Evolutionary conservation across 2,113 vertebrate species (phyloP).

Genomic region (Propithecus coquereli): DNA sequence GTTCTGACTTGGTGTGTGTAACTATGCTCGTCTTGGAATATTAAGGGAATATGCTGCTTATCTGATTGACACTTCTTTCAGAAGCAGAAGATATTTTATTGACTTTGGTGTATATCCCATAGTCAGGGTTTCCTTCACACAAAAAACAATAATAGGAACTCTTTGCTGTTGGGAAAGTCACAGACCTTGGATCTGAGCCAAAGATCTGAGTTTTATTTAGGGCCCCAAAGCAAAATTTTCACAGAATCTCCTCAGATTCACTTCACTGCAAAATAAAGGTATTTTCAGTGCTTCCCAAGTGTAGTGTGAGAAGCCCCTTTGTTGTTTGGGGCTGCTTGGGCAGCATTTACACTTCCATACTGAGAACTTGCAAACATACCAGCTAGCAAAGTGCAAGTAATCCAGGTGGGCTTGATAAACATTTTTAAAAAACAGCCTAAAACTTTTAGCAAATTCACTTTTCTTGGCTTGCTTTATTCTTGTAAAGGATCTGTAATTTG

Average conservation of each 20-base stretch:
- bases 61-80: constrained; percentile 32
- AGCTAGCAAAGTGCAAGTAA: neutral
- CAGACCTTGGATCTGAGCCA: constrained; percentile 8
- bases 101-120: constrained; percentile 28
- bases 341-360: neutral
- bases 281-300: neutral
- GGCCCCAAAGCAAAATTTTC: neutral
- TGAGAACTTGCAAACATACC: neutral
- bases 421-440: neutral
- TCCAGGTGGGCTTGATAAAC: neutral
- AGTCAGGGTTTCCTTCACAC: constrained; percentile 27
- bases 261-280: neutral
- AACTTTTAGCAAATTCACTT: neutral
- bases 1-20: constrained; percentile 22
- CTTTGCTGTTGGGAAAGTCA: constrained; percentile 36
- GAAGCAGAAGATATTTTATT: constrained; percentile 54
- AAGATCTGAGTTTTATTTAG: constrained; percentile 16
- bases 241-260: neutral
- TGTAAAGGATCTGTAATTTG: neutral
- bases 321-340: neutral
- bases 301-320: neutral
- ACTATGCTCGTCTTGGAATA: neutral
- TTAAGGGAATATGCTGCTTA: constrained; percentile 5
- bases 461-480: constrained; percentile 12
- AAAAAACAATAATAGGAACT: constrained; percentile 46